Evolutionary conservation across 1,140 invertebrate species (phyloP).

Genomic region (Danaus plexippus): DNA sequence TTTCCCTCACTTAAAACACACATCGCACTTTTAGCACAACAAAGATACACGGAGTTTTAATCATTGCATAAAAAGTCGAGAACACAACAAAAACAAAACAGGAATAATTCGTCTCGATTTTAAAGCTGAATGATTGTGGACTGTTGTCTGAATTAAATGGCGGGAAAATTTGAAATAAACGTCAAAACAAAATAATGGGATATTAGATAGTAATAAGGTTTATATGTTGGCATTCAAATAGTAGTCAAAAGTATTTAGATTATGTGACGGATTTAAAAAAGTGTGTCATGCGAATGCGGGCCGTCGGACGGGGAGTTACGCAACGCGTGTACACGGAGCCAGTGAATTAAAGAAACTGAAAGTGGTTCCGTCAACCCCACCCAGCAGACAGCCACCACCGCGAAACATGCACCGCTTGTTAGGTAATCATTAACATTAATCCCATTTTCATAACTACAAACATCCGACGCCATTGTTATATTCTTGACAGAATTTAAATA

Average conservation of each 20-base stretch:
- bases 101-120: slow-evolving; percentile 4
- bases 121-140: too few species aligned
- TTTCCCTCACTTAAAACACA: slow-evolving; percentile 49
- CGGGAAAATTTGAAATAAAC: slow-evolving; percentile 8
- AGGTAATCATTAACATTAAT: slow-evolving; percentile 59
- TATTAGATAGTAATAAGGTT: slow-evolving; percentile 4
- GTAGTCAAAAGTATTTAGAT: slow-evolving; percentile 1
- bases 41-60: slow-evolving; percentile 45
- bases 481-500: not conserved
- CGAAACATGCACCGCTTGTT: slow-evolving; percentile 16
- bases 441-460: slow-evolving; percentile 44
- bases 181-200: slow-evolving; percentile 7
- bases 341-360: slow-evolving; percentile 56
- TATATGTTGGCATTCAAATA: not conserved
- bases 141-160: slow-evolving; percentile 10
- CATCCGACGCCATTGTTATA: slow-evolving; percentile 38
- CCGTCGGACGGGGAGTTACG: slow-evolving; percentile 39
- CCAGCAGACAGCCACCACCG: slow-evolving; percentile 31
- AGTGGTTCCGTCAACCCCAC: slow-evolving; percentile 49
- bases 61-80: slow-evolving; percentile 33
- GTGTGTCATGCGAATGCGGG: slow-evolving; percentile 56
- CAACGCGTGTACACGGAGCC: slow-evolving; percentile 45
- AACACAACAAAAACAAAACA: slow-evolving; percentile 21
- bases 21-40: slow-evolving; percentile 42
- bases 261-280: slow-evolving; percentile 35